These are phyloP conservation scores for Deilephila elpenor DNA, from an alignment of 2,888 invertebrate species.

Conservation along the genomic window DNA sequence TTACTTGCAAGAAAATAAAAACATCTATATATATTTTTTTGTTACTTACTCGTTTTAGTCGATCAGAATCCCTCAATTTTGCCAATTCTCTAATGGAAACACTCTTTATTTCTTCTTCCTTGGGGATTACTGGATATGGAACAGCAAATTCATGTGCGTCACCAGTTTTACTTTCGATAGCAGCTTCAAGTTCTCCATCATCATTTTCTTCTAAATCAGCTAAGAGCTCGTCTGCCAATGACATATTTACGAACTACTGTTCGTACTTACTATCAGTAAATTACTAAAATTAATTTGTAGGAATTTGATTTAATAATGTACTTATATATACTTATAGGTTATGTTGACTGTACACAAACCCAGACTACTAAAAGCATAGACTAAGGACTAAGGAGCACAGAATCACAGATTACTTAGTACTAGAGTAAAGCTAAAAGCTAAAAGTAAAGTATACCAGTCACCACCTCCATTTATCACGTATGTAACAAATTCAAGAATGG, in stretches of 20 bases:
- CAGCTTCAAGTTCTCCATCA: constrained; percentile 87
- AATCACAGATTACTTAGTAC: no score
- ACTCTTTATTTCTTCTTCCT: constrained; percentile 87
- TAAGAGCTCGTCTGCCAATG: constrained; percentile 97
- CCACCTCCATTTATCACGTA: no score
- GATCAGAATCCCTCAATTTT: constrained; percentile 92
- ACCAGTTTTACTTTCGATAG: constrained; percentile 79
- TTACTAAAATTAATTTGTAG: no score
- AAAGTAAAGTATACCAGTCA: no score
- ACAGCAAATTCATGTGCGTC: constrained; percentile 71
- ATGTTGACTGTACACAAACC: constrained; percentile 5
- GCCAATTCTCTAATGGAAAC: constrained; percentile 94
- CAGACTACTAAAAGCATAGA: no score
- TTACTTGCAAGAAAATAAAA: background rate
- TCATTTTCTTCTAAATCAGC: constrained; percentile 98
- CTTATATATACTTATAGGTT: background rate
- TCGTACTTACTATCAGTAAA: background rate
- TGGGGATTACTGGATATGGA: constrained; percentile 79
- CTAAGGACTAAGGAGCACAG: no score
- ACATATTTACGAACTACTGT: constrained; percentile 86
- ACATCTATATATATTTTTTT: background rate
- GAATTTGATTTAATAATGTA: no score
- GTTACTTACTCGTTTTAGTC: constrained; percentile 83
- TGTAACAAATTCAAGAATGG: no score
- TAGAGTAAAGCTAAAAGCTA: no score